A percentile compares a stretch with the other conserved stretches of the same genome.
These are phyloP conservation scores for Ceratina calcarata DNA, from an alignment of 1,140 invertebrate genomes.

Conservation along the genomic window DNA sequence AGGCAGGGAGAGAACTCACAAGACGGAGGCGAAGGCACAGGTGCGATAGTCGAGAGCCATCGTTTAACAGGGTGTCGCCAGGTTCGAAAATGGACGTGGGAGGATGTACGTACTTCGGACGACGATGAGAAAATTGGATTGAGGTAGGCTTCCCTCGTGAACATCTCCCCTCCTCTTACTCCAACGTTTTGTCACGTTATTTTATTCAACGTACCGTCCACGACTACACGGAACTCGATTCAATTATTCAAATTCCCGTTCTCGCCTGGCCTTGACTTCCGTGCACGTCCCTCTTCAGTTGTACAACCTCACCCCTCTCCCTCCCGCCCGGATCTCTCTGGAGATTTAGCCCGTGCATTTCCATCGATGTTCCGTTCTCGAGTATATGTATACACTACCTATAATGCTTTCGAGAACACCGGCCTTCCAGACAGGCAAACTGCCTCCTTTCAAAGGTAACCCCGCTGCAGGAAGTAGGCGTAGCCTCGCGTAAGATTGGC, in stretches of 20 bases:
- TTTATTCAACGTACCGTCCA: constrained; percentile 60
- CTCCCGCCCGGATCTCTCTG: constrained; percentile 27
- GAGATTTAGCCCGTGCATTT: constrained; percentile 55
- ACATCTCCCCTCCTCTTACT: constrained; percentile 32
- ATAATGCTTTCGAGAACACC: constrained; percentile 17
- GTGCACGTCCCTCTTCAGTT: background rate
- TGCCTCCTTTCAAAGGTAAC: background rate
- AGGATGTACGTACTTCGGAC: constrained; percentile 30
- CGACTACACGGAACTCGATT: constrained; percentile 51
- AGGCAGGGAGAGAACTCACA: too few relatives aligned
- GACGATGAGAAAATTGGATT: constrained; percentile 58
- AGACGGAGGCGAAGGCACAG: background rate
- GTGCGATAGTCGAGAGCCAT: constrained; percentile 27
- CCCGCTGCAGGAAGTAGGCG: constrained; percentile 21
- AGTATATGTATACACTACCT: constrained; percentile 12
- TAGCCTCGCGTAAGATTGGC: constrained; percentile 32
- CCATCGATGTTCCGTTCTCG: constrained; percentile 10
- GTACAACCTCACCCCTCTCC: too few relatives aligned
- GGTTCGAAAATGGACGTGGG: constrained; percentile 14
- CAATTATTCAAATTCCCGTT: constrained; percentile 64
- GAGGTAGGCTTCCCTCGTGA: constrained; percentile 1
- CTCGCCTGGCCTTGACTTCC: constrained; percentile 32
- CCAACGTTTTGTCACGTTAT: constrained; percentile 61
- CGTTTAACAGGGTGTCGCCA: constrained; percentile 13
- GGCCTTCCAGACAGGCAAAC: background rate